Evolutionary conservation across 2,888 invertebrate species (phyloP).

Genomic region (Noctua janthe): DNA sequence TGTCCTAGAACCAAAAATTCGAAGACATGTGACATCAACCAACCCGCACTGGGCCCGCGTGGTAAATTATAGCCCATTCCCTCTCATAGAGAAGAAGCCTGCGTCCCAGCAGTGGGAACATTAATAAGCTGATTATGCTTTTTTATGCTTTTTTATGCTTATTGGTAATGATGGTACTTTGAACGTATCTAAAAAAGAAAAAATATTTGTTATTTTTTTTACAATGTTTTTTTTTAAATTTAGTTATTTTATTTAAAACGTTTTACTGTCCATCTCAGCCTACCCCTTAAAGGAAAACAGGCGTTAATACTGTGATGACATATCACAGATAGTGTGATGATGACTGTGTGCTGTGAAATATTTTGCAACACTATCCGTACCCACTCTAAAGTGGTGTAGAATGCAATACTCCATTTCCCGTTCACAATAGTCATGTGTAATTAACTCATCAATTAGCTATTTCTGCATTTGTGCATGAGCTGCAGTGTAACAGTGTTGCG

Average conservation of each 20-base stretch:
- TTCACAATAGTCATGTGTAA: slow-evolving; percentile 29
- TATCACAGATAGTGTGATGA: background rate
- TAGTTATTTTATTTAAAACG: background rate
- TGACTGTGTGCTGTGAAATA: background rate
- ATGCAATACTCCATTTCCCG: slow-evolving; percentile 25
- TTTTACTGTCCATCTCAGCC: background rate
- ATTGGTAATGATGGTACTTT: no score
- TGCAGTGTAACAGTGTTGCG: slow-evolving; percentile 23
- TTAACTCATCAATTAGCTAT: slow-evolving; percentile 52
- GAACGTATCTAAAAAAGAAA: no score
- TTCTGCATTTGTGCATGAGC: slow-evolving; percentile 44
- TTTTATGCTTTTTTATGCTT: no score
- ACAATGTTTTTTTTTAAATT: no score
- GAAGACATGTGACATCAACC: no score
- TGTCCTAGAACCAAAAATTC: no score
- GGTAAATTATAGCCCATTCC: no score
- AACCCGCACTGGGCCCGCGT: no score
- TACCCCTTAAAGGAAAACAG: background rate
- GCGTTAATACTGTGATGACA: background rate
- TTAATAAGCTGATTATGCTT: no score
- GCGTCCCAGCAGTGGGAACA: no score
- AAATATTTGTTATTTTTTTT: no score
- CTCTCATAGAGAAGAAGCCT: no score
- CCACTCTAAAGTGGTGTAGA: slow-evolving; percentile 3
- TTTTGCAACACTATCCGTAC: background rate